phyloP scores from a whole-genome alignment of 1,140 invertebrate genomes.

The Camponotus vicinus region DNA sequence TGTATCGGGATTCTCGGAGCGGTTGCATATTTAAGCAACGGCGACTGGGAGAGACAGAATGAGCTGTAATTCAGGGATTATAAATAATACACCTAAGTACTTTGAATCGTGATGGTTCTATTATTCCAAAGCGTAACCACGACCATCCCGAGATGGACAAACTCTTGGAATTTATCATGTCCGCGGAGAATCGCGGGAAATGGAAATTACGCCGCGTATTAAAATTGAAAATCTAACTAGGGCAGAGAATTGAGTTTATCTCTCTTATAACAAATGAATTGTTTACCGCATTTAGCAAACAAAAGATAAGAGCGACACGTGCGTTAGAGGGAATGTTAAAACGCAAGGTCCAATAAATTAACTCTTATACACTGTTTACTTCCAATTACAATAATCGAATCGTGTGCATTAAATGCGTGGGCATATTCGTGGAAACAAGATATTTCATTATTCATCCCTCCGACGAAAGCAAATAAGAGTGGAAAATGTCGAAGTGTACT shows the following conservation, averaged over 20 bases:
- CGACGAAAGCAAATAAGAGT: not conserved
- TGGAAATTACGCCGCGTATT: conserved; percentile 18
- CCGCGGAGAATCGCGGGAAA: not conserved
- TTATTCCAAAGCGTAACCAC: conserved; percentile 10
- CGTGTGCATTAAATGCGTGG: not conserved
- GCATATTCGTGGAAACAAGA: not conserved
- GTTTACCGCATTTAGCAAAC: not conserved
- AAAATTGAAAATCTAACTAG: conserved; percentile 2
- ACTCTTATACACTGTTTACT: not conserved
- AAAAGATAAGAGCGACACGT: not conserved
- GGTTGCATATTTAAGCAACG: not conserved
- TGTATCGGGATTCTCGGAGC: not conserved
- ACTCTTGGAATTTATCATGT: conserved; percentile 1
- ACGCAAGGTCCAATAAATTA: conserved; percentile 13
- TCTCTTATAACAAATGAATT: not conserved
- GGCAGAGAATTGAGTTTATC: not conserved
- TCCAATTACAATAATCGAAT: conserved; percentile 18
- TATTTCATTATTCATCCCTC: not conserved
- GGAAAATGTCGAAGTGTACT: not conserved
- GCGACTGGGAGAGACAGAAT: not conserved
- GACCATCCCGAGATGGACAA: not conserved
- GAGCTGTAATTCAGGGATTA: conserved; percentile 39
- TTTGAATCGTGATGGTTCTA: conserved; percentile 19
- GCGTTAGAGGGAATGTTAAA: not conserved
- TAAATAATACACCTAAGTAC: conserved; percentile 41